phyloP scores from a whole-genome alignment of 1,140 invertebrate genomes.

The Papilio polytes region DNA sequence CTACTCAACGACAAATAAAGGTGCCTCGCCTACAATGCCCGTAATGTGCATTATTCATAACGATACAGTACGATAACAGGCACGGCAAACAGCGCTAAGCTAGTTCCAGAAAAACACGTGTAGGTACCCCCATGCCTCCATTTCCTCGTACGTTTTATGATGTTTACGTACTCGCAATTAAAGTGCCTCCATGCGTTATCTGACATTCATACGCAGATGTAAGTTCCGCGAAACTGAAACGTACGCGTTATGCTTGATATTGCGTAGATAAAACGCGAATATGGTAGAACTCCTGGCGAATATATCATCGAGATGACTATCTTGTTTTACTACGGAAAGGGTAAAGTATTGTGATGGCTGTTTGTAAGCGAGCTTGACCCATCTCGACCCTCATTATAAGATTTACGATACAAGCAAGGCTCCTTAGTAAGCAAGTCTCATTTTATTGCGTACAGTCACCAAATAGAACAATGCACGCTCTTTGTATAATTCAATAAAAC shows the following conservation, averaged over 20 bases:
- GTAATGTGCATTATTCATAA: conserved; percentile 38
- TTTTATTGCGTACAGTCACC: conserved; percentile 1
- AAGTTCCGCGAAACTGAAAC: conserved; percentile 52
- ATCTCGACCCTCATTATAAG: conserved; percentile 37
- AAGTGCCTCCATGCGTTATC: conserved; percentile 41
- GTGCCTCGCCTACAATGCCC: conserved; percentile 28
- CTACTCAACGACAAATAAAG: conserved; percentile 38
- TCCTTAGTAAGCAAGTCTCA: conserved; percentile 31
- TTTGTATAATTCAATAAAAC: background rate
- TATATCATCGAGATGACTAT: conserved; percentile 30
- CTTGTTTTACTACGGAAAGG: conserved; percentile 32
- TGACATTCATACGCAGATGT: conserved; percentile 49
- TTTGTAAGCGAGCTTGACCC: conserved; percentile 2
- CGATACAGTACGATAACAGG: conserved; percentile 35
- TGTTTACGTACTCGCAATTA: conserved; percentile 37
- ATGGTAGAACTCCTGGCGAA: conserved; percentile 23
- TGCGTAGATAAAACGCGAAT: conserved; percentile 35
- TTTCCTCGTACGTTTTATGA: conserved; percentile 41
- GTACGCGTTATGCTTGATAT: conserved; percentile 47
- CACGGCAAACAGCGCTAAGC: conserved; percentile 29
- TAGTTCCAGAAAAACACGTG: conserved; percentile 43
- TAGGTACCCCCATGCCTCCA: conserved; percentile 27
- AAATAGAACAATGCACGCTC: background rate
- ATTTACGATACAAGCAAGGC: conserved; percentile 28
- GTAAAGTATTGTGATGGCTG: conserved; percentile 21